Conservation (phyloP, 2,888 invertebrate species). For the Drosophila mayaguana region DNA sequence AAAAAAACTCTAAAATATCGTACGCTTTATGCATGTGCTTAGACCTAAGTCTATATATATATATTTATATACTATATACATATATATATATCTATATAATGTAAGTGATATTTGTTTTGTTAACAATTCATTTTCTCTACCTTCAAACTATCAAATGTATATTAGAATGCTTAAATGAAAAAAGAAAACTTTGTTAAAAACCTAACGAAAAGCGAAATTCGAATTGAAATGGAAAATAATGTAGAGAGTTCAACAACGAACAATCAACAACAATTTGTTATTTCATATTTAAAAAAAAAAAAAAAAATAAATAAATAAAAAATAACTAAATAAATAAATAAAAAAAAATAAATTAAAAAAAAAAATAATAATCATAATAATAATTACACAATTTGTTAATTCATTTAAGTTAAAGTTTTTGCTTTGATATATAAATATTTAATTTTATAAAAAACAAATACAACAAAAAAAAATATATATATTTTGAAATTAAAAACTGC, state of each 20-base stretch:
- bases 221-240: not conserved
- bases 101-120: constrained; percentile 10
- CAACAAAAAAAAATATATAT: not conserved
- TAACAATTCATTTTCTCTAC: constrained; percentile 1
- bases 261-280: constrained; percentile 3
- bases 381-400: constrained; percentile 6
- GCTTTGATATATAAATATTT: constrained; percentile 13
- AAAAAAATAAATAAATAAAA: not conserved
- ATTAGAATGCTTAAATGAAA: constrained; percentile 3
- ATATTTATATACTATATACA: not conserved
- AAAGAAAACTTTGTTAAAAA: constrained; percentile 1
- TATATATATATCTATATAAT: not conserved
- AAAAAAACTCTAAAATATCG: not conserved
- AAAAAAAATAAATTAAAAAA: not conserved
- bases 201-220: constrained; percentile 7
- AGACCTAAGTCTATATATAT: not conserved
- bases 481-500: constrained; percentile 7
- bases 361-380: too few relatives aligned
- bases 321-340: too few relatives aligned
- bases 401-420: constrained; percentile 4
- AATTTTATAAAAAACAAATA: constrained; percentile 1
- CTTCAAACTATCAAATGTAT: constrained; percentile 1
- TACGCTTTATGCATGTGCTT: constrained; percentile 13
- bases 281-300: not conserved
- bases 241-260: not conserved